Percentiles rank a stretch among this genome's conserved stretches.
These are phyloP conservation scores for Vannuccia rotundouncinata DNA, from an alignment of 2,888 invertebrate species.

Conservation along the genomic window DNA sequence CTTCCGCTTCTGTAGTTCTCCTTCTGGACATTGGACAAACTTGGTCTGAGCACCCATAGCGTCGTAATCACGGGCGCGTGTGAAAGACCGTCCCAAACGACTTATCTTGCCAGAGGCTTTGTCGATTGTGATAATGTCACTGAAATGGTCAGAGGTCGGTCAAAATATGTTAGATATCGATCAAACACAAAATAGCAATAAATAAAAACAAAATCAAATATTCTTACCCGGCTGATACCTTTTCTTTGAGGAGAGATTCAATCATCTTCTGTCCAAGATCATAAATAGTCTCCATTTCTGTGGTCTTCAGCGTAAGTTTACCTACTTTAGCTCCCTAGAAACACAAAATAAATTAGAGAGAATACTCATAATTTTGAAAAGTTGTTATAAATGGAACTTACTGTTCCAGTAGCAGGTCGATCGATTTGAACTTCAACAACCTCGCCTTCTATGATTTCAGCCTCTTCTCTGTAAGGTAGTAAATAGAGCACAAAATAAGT, in stretches of 20 bases:
- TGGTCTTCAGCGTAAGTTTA: constrained; percentile 90
- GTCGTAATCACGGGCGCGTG: constrained; percentile 91
- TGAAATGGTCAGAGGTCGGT: constrained; percentile 43
- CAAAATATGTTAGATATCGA: not conserved
- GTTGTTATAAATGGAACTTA: constrained; percentile 45
- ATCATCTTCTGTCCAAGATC: constrained; percentile 97
- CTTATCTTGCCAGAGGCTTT: constrained; percentile 92
- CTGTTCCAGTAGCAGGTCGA: constrained; percentile 77
- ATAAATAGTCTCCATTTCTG: constrained; percentile 99
- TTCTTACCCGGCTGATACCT: constrained; percentile 64
- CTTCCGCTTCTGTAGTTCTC: constrained; percentile 92
- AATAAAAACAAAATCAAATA: not conserved
- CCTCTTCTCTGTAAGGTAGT: constrained; percentile 79
- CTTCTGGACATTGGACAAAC: constrained; percentile 96
- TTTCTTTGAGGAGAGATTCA: constrained; percentile 87
- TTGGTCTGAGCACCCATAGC: constrained; percentile 73
- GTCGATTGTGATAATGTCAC: constrained; percentile 95
- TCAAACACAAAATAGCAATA: not conserved
- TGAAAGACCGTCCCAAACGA: constrained; percentile 83
- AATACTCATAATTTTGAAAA: constrained; percentile 36
- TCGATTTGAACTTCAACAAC: constrained; percentile 96
- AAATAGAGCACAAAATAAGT: too few species aligned
- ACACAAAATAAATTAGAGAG: not conserved
- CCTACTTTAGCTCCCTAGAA: constrained; percentile 71
- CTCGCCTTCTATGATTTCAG: constrained; percentile 96